Evolutionary conservation across 2,888 invertebrate genomes (phyloP).

Genomic region (Drosophila conformis): DNA sequence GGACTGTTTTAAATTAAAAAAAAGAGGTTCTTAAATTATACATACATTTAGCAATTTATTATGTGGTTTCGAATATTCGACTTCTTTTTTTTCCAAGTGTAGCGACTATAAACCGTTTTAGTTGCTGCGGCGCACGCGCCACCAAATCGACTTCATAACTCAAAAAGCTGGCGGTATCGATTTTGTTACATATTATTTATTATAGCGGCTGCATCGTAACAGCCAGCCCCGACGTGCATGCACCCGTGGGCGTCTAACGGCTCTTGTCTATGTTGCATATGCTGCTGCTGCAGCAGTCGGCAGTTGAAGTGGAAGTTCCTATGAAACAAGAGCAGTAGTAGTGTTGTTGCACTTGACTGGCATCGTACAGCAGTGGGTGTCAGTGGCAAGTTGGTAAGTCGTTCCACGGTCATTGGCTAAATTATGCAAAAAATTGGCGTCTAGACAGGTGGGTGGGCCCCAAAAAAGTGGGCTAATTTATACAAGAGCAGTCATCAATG

Average conservation of each 20-base stretch:
- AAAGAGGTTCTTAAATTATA: neutral
- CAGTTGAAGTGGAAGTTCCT: constrained; percentile 37
- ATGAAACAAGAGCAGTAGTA: constrained; percentile 54
- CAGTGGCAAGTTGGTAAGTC: constrained; percentile 42
- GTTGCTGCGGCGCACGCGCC: constrained; percentile 56
- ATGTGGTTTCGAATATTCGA: neutral
- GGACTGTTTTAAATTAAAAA: no score
- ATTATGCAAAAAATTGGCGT: constrained; percentile 67
- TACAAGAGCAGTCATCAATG: constrained; percentile 39
- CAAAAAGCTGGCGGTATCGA: constrained; percentile 62
- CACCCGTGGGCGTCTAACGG: constrained; percentile 71
- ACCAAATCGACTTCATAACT: constrained; percentile 66
- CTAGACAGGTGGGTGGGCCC: constrained; percentile 51
- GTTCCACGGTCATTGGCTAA: constrained; percentile 43
- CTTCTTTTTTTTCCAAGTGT: neutral
- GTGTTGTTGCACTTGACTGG: constrained; percentile 39
- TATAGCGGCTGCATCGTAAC: constrained; percentile 49
- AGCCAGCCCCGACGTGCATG: constrained; percentile 13
- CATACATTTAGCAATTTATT: neutral
- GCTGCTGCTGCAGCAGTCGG: constrained; percentile 34
- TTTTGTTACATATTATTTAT: constrained; percentile 77
- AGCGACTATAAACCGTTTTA: constrained; percentile 12
- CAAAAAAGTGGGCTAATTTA: constrained; percentile 48
- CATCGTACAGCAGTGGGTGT: constrained; percentile 66
- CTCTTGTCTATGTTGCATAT: constrained; percentile 67